These are phyloP conservation scores for Aplidium turbinatum DNA, from an alignment of 23 tunicate species.

Conservation along the genomic window DNA sequence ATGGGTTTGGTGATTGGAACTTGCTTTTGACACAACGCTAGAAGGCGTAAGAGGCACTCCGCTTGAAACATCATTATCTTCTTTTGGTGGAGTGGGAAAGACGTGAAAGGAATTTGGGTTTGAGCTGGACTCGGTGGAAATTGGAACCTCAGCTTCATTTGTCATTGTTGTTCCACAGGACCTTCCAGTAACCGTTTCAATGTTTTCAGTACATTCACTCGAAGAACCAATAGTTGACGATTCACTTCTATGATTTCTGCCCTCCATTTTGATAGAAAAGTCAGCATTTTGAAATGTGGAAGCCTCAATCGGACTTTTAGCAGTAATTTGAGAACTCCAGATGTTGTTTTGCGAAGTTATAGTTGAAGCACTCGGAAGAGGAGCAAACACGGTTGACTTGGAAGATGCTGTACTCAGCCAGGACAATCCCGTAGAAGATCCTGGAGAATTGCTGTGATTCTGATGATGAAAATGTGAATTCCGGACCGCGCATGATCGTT, in stretches of 20 bases:
- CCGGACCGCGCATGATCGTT: constrained; percentile 60
- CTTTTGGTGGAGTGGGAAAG: constrained; percentile 67
- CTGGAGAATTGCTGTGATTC: constrained; percentile 8
- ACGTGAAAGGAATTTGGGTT: constrained; percentile 50
- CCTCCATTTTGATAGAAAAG: constrained; percentile 22
- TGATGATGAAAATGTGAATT: constrained; percentile 47
- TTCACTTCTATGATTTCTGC: neutral
- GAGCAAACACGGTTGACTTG: constrained; percentile 41
- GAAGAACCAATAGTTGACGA: neutral
- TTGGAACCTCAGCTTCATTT: constrained; percentile 5
- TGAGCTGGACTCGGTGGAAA: constrained; percentile 28
- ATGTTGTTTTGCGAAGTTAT: constrained; percentile 32
- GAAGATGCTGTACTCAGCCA: constrained; percentile 58
- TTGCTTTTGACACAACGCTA: constrained; percentile 37
- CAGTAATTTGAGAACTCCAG: constrained; percentile 22
- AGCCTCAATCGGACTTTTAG: constrained; percentile 17
- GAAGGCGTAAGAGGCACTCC: constrained; percentile 50
- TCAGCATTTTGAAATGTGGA: neutral
- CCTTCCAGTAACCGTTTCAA: neutral
- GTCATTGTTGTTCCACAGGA: constrained; percentile 1
- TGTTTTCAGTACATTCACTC: constrained; percentile 2
- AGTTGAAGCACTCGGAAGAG: constrained; percentile 24
- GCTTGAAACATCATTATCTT: constrained; percentile 31
- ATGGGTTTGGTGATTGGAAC: constrained; percentile 43
- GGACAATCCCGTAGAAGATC: constrained; percentile 31